A percentile compares a stretch with the other conserved stretches of the same genome.
Evolutionary conservation across 2,888 invertebrate species (phyloP).

Genomic region (Plagodis dolabraria): DNA sequence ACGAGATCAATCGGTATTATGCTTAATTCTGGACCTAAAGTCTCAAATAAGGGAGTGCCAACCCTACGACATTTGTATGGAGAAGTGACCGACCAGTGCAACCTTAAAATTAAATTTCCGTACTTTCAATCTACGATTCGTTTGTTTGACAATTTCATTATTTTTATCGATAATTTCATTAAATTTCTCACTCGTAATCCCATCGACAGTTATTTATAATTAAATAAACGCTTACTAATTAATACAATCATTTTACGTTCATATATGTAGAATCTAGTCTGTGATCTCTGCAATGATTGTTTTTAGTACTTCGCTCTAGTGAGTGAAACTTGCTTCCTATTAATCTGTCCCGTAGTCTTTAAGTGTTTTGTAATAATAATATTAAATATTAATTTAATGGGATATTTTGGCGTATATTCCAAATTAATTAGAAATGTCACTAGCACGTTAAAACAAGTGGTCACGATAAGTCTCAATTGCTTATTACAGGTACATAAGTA

Average conservation of each 20-base stretch:
- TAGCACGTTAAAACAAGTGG: no score
- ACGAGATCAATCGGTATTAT: no score
- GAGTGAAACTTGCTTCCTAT: constrained; percentile 59
- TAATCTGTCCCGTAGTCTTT: constrained; percentile 60
- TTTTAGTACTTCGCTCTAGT: constrained; percentile 23
- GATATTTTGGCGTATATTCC: not conserved
- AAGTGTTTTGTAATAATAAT: constrained; percentile 35
- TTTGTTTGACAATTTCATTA: no score
- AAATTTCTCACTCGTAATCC: not conserved
- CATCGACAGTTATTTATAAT: not conserved
- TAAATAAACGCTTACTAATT: not conserved
- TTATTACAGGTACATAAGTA: no score
- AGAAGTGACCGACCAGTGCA: no score
- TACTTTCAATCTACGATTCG: no score
- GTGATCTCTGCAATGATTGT: constrained; percentile 75
- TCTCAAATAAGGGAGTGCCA: no score
- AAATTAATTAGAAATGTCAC: not conserved
- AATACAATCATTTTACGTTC: constrained; percentile 4
- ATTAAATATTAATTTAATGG: not conserved
- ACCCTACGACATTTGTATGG: no score
- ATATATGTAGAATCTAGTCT: constrained; percentile 76
- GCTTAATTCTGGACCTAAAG: no score
- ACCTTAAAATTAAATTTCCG: no score
- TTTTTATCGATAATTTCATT: no score
- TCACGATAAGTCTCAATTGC: no score